phyloP scores from a whole-genome alignment of 1,140 invertebrate genomes.

The Pissodes strobi region DNA sequence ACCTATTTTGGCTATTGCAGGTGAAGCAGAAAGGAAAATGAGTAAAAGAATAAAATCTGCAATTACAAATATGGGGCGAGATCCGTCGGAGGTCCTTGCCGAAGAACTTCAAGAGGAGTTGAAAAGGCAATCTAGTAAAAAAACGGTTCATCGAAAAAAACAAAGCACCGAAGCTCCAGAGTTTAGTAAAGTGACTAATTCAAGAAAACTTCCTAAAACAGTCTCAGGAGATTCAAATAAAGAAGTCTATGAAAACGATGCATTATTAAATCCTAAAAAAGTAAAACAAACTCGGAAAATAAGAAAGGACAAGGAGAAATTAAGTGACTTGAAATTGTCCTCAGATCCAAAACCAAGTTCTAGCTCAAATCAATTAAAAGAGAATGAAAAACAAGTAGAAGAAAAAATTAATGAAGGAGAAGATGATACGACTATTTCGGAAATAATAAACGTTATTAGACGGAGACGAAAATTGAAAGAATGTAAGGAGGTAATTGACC shows the following conservation, averaged over 20 bases:
- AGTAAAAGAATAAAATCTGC: slow-evolving; percentile 81
- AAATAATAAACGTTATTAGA: slow-evolving; percentile 25
- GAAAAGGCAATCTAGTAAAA: slow-evolving; percentile 26
- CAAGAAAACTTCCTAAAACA: too few species aligned
- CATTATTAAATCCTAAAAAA: too few species aligned
- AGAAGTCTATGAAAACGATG: too few species aligned
- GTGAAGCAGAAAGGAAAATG: slow-evolving; percentile 62
- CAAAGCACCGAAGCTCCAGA: slow-evolving; percentile 13
- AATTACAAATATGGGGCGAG: slow-evolving; percentile 62
- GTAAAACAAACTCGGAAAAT: not conserved
- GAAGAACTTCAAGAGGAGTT: slow-evolving; percentile 36
- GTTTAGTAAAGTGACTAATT: slow-evolving; percentile 11
- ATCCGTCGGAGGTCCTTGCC: slow-evolving; percentile 33
- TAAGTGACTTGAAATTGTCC: not conserved
- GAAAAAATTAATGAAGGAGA: slow-evolving; percentile 28
- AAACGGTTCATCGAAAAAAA: slow-evolving; percentile 11
- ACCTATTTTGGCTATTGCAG: not conserved
- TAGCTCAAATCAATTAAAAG: slow-evolving; percentile 18
- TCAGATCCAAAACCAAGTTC: too few species aligned
- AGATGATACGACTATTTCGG: not conserved
- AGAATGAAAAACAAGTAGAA: slow-evolving; percentile 12
- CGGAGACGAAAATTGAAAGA: slow-evolving; percentile 15
- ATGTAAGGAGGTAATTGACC: slow-evolving; percentile 1
- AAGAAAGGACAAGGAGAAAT: not conserved
- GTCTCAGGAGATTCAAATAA: too few species aligned